A percentile compares a stretch with the other conserved stretches of the same genome.
phyloP scores from a whole-genome alignment of 2,888 invertebrate species.

The Megamerina dolium region DNA sequence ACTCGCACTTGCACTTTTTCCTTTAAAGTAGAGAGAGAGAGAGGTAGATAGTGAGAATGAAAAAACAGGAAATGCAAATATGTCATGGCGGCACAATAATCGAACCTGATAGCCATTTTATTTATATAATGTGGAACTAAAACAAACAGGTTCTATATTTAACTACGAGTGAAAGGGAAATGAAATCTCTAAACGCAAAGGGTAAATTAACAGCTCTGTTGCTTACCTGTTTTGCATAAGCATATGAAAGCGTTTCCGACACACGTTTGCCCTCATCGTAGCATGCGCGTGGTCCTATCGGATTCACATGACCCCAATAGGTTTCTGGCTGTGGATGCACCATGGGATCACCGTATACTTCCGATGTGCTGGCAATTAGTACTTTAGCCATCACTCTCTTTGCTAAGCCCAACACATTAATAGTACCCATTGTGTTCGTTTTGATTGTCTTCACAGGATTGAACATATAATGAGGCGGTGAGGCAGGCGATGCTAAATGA shows the following conservation, averaged over 20 bases:
- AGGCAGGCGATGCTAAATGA: slow-evolving; percentile 97
- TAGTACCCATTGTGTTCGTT: slow-evolving; percentile 93
- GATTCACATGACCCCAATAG: slow-evolving; percentile 99
- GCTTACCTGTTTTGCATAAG: slow-evolving; percentile 81
- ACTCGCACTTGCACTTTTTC: slow-evolving; percentile 93
- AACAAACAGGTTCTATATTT: no score
- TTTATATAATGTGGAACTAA: no score
- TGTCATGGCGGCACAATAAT: not conserved
- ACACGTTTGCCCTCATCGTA: slow-evolving; percentile 99
- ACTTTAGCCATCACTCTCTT: slow-evolving; percentile 88
- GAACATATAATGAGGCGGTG: slow-evolving; percentile 99
- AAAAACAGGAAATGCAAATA: not conserved
- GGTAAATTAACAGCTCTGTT: not conserved
- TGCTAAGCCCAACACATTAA: slow-evolving; percentile 87
- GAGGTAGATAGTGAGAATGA: slow-evolving; percentile 1
- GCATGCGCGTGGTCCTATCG: slow-evolving; percentile 93
- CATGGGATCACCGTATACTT: slow-evolving; percentile 98
- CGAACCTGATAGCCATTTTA: not conserved
- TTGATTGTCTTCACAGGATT: slow-evolving; percentile 99
- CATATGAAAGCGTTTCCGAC: slow-evolving; percentile 89
- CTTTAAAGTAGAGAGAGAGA: slow-evolving; percentile 26
- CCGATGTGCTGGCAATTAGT: slow-evolving; percentile 95
- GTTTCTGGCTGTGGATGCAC: slow-evolving; percentile 97
- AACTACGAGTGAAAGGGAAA: no score
- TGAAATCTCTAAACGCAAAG: no score